These are phyloP conservation scores for Pristionchus mayeri DNA, from an alignment of 2,888 invertebrate genomes.

Conservation along the genomic window DNA sequence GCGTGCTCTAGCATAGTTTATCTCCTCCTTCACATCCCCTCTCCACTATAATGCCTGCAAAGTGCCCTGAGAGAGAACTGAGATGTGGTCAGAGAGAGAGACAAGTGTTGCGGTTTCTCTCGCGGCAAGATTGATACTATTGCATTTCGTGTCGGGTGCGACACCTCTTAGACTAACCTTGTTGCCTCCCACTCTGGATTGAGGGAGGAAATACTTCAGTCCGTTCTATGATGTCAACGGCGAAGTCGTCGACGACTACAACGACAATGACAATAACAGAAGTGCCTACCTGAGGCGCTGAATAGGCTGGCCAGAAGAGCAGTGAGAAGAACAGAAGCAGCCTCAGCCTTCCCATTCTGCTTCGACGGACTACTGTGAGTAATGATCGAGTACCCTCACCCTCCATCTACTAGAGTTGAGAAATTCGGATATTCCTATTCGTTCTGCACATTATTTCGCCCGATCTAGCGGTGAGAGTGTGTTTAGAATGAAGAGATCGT, in stretches of 20 bases:
- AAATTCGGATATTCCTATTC: no score
- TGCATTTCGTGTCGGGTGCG: background rate
- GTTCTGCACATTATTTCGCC: no score
- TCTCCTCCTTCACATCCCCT: background rate
- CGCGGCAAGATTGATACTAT: slow-evolving; percentile 17
- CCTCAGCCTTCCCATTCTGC: background rate
- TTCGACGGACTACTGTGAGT: background rate
- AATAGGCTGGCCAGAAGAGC: background rate
- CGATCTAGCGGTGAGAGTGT: no score
- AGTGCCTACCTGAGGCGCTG: background rate
- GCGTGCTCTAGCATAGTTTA: slow-evolving; percentile 21
- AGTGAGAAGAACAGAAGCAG: background rate
- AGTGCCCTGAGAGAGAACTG: background rate
- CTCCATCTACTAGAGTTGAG: background rate
- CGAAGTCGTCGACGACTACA: no score
- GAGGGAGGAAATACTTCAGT: background rate
- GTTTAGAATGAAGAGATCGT: no score
- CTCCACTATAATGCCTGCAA: background rate
- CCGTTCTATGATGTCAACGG: background rate
- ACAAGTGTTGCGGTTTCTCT: slow-evolving; percentile 22
- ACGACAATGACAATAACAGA: background rate
- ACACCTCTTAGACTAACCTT: slow-evolving; percentile 13
- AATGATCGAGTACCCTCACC: background rate
- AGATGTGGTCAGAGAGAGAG: no score
- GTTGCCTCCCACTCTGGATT: background rate